These are phyloP conservation scores for Lacanobia wlatinum DNA, from an alignment of 2,888 invertebrate genomes.

Conservation along the genomic window DNA sequence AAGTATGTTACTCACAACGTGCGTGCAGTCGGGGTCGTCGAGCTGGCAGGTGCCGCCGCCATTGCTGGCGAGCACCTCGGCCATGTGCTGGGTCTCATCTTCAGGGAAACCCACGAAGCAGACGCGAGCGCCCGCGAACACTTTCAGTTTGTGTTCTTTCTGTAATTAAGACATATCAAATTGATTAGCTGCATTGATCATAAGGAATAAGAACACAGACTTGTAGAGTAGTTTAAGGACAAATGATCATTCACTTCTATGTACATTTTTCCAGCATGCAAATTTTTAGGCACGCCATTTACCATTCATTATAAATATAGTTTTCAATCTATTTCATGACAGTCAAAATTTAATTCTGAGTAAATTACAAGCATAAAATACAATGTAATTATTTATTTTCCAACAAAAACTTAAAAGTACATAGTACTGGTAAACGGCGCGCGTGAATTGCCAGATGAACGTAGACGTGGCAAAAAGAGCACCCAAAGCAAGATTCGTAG, in stretches of 20 bases:
- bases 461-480: neutral
- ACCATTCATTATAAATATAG: neutral
- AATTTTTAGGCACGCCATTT: neutral
- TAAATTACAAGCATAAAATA: constrained; percentile 14
- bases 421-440: neutral
- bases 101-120: constrained; percentile 97
- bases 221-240: neutral
- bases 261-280: neutral
- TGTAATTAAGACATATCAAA: constrained; percentile 73
- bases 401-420: constrained; percentile 4
- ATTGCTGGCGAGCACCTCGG: constrained; percentile 96
- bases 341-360: constrained; percentile 9
- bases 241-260: neutral
- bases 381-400: neutral
- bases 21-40: constrained; percentile 96
- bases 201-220: neutral
- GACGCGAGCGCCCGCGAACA: constrained; percentile 96
- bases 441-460: neutral
- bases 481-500: constrained; percentile 6
- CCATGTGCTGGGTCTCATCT: constrained; percentile 98
- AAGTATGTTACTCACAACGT: constrained; percentile 94
- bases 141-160: constrained; percentile 94
- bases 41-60: constrained; percentile 95
- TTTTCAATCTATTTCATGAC: neutral
- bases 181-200: neutral